Evolutionary conservation across 2,113 vertebrate species (phyloP), one percentile per base, ranked within the genome.

Genomic region (Eublepharis macularius): DNA sequence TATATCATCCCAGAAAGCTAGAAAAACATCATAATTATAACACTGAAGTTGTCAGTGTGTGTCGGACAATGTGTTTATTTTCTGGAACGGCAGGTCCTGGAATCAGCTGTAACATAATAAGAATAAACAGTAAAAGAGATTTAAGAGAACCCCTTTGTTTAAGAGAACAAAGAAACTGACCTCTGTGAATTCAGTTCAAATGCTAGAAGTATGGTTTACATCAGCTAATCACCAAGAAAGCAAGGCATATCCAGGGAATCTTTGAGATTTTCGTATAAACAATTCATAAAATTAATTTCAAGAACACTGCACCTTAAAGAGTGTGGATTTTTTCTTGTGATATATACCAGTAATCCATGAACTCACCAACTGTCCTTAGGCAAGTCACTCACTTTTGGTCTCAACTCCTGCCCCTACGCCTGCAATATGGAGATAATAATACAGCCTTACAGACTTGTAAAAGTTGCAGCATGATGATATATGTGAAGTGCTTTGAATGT

Each of bases 141-240:
- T 74, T 24, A 83, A 74, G 19, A 81, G 69, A 74, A 43, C 54
- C 43, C 29, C 69, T 74, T 49, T 82, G 69, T 82, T 82, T 29
- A 83, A 51, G 70, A 32, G 63, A 19, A 83, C 70, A 74, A 74
- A 63, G 70, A 63, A 81, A 83, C 39, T 83, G 51, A 74, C 32
- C 51, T 63, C 47, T 74, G 41, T 83, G 70, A 83, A 83, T 83
- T 74, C 69, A 74, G 49, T 82, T 73, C 81, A 82, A n/a, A 57
- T 82, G 81, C 81, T 82, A 73, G 36, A 82, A 82, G 51, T 82
- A 74, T 73, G 69, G 32, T 74, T 82, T 82, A 82, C 4, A 73
- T 13, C 6, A 51, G 14, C 51, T 82, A 74, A 82, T 74, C 39
- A 82, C 39, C 69, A 74, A 17, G 81, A 82, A 82, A 69, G 43